Base-by-base conservation (phyloP, 2,113 vertebrate genomes). In the Elephas maximus region DNA sequence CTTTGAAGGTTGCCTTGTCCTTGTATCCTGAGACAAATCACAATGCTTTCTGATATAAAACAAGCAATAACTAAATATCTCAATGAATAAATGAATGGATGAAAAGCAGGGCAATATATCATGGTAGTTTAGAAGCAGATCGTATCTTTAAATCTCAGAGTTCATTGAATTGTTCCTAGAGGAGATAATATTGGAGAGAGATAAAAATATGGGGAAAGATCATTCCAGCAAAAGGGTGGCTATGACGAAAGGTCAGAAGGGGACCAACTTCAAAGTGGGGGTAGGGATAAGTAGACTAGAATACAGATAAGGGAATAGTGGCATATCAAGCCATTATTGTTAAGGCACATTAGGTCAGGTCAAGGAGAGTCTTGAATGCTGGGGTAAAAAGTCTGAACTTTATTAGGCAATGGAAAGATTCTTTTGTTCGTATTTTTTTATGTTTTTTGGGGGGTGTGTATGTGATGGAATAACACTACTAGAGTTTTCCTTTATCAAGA, bases 121-220 rank as follows among this genome's bases (percentile, higher is more conserved):
- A 60, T 10, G 28, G 37, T 28, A 44, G 20, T 95, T 90, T 92
- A 87, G 63, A 90, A 95, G n/a, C n/a, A 91, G 57, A 28, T 86
- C 10, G 26, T 67, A 62, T 78, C 21, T 80, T 91, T 93, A 76
- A 90, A 90, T 69, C 15, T 86, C 28, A 17, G 28, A 8, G 24
- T 62, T 93, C 45, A 48, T 23, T 11, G 41, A 63, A 83, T 21
- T 24, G 65, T 60, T 92, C 26, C 37, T n/a, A 51, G n/a, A 92
- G 17, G 20, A 18, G n/a, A 86, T 48, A 48, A 48, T 10, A 48
- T 48, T 48, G 48, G 48, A 10, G 48, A 10, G 48, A 48, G 28
- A 21, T 14, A 94, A 92, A 88, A 88, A 60, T 65, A 63, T 88
- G 21, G 12, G 33, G 67, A 20, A 65, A 93, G 45, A 85, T 90